These are phyloP conservation scores for Drosophila subpulchrella DNA, from an alignment of 1,140 invertebrate species.

Conservation along the genomic window DNA sequence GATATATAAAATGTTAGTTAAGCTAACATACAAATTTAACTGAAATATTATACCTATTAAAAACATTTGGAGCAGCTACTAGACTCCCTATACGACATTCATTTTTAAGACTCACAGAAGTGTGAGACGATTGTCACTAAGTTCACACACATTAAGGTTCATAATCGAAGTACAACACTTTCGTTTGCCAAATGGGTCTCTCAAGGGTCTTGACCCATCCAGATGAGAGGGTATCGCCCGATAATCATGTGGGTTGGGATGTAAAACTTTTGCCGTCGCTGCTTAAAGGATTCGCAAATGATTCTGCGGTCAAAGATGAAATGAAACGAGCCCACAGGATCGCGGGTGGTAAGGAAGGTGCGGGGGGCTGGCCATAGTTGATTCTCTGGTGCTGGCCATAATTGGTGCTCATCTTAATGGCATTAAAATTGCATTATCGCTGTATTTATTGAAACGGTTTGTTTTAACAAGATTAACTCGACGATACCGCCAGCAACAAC, in stretches of 20 bases:
- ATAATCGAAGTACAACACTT: too few relatives aligned
- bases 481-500: slow-evolving; percentile 55
- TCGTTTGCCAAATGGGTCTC: neutral
- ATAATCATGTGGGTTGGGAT: slow-evolving; percentile 73
- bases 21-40: too few relatives aligned
- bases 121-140: too few relatives aligned
- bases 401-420: slow-evolving; percentile 82
- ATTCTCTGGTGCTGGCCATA: slow-evolving; percentile 71
- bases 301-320: slow-evolving; percentile 80
- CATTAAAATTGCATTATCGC: slow-evolving; percentile 83
- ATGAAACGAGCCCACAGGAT: slow-evolving; percentile 45
- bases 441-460: slow-evolving; percentile 82
- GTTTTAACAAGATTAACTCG: slow-evolving; percentile 82
- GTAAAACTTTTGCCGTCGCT: slow-evolving; percentile 69
- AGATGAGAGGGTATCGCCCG: slow-evolving; percentile 25
- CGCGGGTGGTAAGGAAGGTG: neutral
- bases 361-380: slow-evolving; percentile 17
- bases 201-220: neutral
- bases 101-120: too few relatives aligned
- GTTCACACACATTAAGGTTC: too few relatives aligned
- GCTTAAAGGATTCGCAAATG: slow-evolving; percentile 75
- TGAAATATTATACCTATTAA: too few relatives aligned
- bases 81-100: too few relatives aligned
- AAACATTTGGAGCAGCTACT: too few relatives aligned
- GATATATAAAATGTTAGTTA: too few relatives aligned